phyloP scores from a whole-genome alignment of 2,113 vertebrate species.

The Felis chaus region DNA sequence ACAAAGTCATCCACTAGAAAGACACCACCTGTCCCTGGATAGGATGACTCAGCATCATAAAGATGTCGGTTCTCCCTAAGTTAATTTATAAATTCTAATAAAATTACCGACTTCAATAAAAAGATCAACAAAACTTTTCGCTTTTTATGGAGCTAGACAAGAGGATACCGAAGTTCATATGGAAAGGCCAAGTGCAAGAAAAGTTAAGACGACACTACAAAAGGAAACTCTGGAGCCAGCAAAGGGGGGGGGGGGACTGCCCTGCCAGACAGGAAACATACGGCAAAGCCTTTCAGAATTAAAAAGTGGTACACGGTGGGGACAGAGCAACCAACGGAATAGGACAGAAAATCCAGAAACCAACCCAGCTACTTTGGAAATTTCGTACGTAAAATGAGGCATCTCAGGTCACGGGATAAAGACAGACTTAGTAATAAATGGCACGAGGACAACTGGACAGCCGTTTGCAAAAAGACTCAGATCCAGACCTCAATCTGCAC shows the following conservation, averaged over 20 bases:
- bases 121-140: neutral
- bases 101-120: slow-evolving; percentile 32
- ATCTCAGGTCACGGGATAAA: neutral
- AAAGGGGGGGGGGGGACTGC: too few relatives aligned
- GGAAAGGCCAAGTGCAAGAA: slow-evolving; percentile 31
- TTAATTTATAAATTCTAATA: slow-evolving; percentile 32
- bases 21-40: neutral
- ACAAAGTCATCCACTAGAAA: neutral
- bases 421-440: neutral
- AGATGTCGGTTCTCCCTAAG: slow-evolving; percentile 20
- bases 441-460: neutral
- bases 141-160: slow-evolving; percentile 18
- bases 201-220: slow-evolving; percentile 10
- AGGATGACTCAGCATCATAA: neutral
- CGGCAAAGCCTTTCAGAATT: neutral
- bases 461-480: neutral
- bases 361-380: neutral
- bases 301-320: neutral
- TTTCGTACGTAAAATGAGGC: neutral
- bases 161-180: neutral
- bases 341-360: neutral
- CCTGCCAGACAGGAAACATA: neutral
- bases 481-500: neutral
- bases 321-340: accelerated
- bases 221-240: neutral